Evolutionary conservation across 2,113 vertebrate species (phyloP), one percentile per base, ranked within the genome.

Genomic region (Phalacrocorax brasilianus): DNA sequence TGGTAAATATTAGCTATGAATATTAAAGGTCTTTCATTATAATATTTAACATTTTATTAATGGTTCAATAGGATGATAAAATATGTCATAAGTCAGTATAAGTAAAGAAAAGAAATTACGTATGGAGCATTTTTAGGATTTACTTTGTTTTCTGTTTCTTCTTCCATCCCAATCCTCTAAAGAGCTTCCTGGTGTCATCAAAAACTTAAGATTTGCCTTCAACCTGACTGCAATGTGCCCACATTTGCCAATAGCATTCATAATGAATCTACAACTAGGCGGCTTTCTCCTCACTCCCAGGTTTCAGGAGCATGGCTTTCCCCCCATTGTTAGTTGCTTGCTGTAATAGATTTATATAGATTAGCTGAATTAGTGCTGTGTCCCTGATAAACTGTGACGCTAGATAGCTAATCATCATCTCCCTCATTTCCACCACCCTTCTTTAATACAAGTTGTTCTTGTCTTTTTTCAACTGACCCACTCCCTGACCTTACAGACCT

Each of bases 211-310:
- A 61, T 56, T 45, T 71, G 68, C 63, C 30, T 58, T 61, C 53
- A 77, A 5, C 5, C 55, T n/a, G 19, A 44, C 30, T 27, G 14
- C 0, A 0, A n/a, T 0, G 0, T 35, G n/a, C 35, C 20, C 40
- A 28, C 12, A 47, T 18, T 70, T 9, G 9, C 52, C 77, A 89
- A 42, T 27, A 17, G 22, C 53, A 79, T 14, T 52, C 62, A 30
- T 1, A 79, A 58, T 11, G 42, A 71, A 42, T 14, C 32, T 52
- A 49, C 16, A 66, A 14, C 3, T 14, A 40, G 33, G 26, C 55
- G 42, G 27, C 26, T 50, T 90, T 84, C 79, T 83, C 47, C 71
- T 92, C 53, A n/a, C 35, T 71, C 44, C 27, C 44, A 53, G 44
- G 12, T 68, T 86, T 83, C 68, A 87, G 30, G 22, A 86, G 40